Base-by-base conservation (phyloP, 2,113 vertebrate genomes). In the Grammomys surdaster region DNA sequence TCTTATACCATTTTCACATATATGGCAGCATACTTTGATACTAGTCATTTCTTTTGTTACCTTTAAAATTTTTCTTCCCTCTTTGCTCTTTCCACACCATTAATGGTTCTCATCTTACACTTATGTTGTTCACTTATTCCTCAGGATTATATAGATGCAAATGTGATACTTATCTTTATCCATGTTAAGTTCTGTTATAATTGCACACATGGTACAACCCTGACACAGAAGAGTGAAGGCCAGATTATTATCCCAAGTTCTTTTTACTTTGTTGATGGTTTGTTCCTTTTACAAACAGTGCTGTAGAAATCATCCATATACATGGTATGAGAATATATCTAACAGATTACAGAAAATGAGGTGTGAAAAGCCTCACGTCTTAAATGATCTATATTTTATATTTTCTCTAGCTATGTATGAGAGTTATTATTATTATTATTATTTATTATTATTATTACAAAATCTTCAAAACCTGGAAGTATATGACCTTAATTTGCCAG, bases 101-200 rank as follows among this genome's bases (percentile, higher is more conserved):
- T 11, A 48, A 24, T 24, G 26, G 40, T 46, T 12, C 24, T 40
- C 28, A 17, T 33, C 51, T 31, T 19, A 36, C 33, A 58, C 17
- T 24, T 20, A 22, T 24, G 80, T n/a, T 58, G 3, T 40, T 82
- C 13, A 24, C 0, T 36, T 60, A 40, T 60, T 40, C 4, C 40
- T 40, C 40, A 2, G 40, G 40, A 40, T n/a, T 60, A 22, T 33
- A 40, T 60, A 5, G 22, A 65, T 58, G 20, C n/a, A 48, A 65
- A 86, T 67, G 26, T 20, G 43, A 33, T 10, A 48, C 40, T 67
- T 86, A 19, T 17, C 31, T 80, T 77, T 51, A 69, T 70, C 88
- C 40, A 80, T 40, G 43, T 80, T 88, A 90, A 88, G 88, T 72
- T 86, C 75, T 81, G 20, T 81, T 58, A 75, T 54, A 67, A 73